Conservation (phyloP, 2,797 vertebrate species). For the Calcarius lapponicus region DNA sequence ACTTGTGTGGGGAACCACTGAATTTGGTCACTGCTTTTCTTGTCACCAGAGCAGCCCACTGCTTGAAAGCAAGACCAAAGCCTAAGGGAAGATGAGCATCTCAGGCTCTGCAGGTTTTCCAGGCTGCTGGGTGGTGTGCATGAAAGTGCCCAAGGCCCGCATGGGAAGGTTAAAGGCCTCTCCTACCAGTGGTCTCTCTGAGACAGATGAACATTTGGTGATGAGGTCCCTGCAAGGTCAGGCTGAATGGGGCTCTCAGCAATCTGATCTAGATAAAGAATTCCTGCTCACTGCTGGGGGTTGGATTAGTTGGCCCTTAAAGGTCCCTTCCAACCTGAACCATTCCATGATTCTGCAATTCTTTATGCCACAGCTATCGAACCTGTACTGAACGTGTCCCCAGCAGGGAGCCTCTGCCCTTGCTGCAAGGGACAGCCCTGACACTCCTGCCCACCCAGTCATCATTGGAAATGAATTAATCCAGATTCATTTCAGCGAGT, state of each 20-base stretch:
- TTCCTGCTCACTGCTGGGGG: background rate
- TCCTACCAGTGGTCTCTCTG: background rate
- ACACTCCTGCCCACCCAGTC: background rate
- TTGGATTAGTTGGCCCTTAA: background rate
- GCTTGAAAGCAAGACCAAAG: background rate
- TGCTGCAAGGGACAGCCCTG: background rate
- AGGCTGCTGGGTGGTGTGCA: background rate
- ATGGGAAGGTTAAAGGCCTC: background rate
- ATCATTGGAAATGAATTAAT: background rate
- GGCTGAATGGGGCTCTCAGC: background rate
- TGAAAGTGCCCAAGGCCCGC: rapidly evolving
- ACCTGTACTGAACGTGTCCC: background rate
- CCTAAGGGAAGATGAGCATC: background rate
- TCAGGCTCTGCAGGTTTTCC: background rate
- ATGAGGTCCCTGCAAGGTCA: background rate
- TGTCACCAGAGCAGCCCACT: background rate
- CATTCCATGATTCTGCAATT: background rate
- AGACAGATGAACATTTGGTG: background rate
- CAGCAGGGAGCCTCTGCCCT: background rate
- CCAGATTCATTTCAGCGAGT: background rate
- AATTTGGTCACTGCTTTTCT: background rate
- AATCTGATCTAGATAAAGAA: background rate
- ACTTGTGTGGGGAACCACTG: background rate
- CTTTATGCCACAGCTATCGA: background rate
- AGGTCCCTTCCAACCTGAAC: background rate